These are phyloP conservation scores for Apogon talboti DNA, from an alignment of 2,797 vertebrate genomes.

Conservation along the genomic window DNA sequence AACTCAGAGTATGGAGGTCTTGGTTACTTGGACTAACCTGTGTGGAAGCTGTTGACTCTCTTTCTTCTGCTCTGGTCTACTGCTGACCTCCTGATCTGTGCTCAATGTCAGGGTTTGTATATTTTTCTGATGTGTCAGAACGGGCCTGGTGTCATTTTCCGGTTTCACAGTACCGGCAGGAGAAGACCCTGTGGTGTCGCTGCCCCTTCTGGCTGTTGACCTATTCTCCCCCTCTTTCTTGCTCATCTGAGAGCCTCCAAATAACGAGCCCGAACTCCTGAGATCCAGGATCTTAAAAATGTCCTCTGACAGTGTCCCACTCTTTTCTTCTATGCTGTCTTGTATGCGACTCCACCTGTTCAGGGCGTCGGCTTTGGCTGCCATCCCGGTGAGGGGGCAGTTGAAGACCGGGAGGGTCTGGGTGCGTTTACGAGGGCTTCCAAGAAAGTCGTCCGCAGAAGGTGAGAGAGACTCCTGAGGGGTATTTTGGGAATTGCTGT, in stretches of 20 bases:
- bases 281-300: conserved; percentile 87
- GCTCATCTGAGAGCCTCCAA: conserved; percentile 33
- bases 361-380: conserved; percentile 64
- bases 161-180: conserved; percentile 30
- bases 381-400: conserved; percentile 67
- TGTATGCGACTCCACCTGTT: conserved; percentile 78
- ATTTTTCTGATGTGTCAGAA: conserved; percentile 19
- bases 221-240: conserved; percentile 43
- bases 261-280: conserved; percentile 69
- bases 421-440: conserved; percentile 90
- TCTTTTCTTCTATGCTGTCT: conserved; percentile 75
- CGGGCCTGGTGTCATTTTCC: conserved; percentile 15
- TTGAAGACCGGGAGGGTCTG: conserved; percentile 91
- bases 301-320: conserved; percentile 90
- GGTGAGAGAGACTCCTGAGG: conserved; percentile 18
- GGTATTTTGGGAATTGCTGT: background rate
- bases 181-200: conserved; percentile 52
- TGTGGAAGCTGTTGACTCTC: conserved; percentile 74
- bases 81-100: conserved; percentile 49
- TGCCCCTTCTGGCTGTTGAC: conserved; percentile 37
- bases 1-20: background rate
- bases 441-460: conserved; percentile 66
- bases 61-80: conserved; percentile 33
- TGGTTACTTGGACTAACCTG: conserved; percentile 78
- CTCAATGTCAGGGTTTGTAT: conserved; percentile 9